Evolutionary conservation across 2,797 vertebrate genomes (phyloP).

Genomic region (Pseudochirops cupreus): DNA sequence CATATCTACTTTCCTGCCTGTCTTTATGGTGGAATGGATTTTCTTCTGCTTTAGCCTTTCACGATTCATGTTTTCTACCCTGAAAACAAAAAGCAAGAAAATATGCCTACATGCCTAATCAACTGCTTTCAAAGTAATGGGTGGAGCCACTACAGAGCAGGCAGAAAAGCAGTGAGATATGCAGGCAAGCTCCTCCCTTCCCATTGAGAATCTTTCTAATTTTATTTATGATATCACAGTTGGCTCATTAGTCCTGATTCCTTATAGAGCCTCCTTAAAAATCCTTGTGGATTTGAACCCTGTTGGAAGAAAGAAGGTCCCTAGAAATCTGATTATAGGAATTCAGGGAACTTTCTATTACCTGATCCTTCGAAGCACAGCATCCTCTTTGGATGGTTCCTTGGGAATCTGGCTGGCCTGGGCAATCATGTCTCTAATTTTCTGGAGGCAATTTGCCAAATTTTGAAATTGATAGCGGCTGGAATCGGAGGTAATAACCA

Average conservation of each 20-base stretch:
- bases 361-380: conserved; percentile 87
- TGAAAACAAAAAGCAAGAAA: conserved; percentile 78
- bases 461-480: conserved; percentile 95
- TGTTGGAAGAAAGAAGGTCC: not conserved
- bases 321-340: rapidly evolving
- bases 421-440: conserved; percentile 91
- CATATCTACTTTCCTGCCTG: conserved; percentile 88
- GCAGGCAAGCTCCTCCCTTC: not conserved
- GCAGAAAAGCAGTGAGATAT: not conserved
- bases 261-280: not conserved
- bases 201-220: not conserved
- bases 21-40: conserved; percentile 89
- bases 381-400: conserved; percentile 87
- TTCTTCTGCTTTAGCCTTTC: conserved; percentile 93
- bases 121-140: not conserved
- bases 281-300: not conserved
- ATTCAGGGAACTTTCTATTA: conserved; percentile 70
- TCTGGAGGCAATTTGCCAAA: conserved; percentile 91
- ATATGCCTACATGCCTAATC: conserved; percentile 37
- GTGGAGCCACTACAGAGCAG: rapidly evolving
- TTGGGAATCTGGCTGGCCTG: conserved; percentile 87
- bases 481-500: conserved; percentile 92
- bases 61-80: conserved; percentile 91
- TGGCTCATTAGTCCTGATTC: not conserved
- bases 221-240: too few relatives aligned